Percentiles rank a stretch among this genome's conserved stretches.
These are phyloP conservation scores for Melangyna quadrimaculata DNA, from an alignment of 2,888 invertebrate genomes.

Conservation along the genomic window DNA sequence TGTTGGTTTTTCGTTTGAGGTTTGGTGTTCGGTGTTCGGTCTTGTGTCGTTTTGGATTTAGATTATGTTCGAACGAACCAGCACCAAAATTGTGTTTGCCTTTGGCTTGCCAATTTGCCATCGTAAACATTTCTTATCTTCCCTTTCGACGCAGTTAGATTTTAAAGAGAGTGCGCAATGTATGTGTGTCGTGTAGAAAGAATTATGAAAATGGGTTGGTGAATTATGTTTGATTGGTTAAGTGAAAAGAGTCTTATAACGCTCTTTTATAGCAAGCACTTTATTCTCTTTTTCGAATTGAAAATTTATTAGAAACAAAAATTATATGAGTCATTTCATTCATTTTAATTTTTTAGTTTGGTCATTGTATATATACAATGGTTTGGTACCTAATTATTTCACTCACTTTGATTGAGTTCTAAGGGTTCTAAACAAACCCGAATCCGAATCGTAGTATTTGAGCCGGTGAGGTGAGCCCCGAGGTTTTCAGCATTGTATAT, in stretches of 20 bases:
- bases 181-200: background rate
- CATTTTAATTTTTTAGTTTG: background rate
- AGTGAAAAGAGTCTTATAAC: background rate
- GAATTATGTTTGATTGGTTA: background rate
- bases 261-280: background rate
- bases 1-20: slow-evolving; percentile 26
- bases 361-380: no score
- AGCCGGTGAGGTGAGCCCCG: no score
- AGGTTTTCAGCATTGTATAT: no score
- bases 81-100: background rate
- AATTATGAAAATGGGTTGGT: background rate
- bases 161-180: slow-evolving; percentile 47
- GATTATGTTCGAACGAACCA: slow-evolving; percentile 13
- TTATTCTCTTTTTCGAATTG: background rate
- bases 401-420: background rate
- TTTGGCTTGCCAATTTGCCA: slow-evolving; percentile 6
- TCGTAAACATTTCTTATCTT: slow-evolving; percentile 40
- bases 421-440: no score
- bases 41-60: background rate
- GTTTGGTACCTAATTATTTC: background rate
- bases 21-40: background rate
- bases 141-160: background rate
- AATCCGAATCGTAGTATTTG: no score
- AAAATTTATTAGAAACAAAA: background rate
- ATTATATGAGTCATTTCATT: background rate